phyloP scores from a whole-genome alignment of 2,113 vertebrate genomes.

The Hypomesus transpacificus region DNA sequence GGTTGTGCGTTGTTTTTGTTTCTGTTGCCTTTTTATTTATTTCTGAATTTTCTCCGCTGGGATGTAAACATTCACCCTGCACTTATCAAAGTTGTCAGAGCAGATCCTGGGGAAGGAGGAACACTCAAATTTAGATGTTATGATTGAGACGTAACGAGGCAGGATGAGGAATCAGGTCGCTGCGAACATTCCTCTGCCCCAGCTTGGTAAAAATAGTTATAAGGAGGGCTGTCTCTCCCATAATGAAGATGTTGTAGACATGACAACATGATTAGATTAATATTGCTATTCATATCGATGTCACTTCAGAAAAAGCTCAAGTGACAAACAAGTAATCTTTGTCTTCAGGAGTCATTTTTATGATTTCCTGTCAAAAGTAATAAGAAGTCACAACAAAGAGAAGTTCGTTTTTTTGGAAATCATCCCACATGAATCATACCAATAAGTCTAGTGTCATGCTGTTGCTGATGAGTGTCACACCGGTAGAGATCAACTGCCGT shows the following conservation, averaged over 20 bases:
- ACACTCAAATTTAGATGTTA: constrained; percentile 54
- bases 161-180: constrained; percentile 47
- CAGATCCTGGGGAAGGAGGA: constrained; percentile 56
- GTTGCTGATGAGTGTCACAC: too few species aligned
- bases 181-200: constrained; percentile 40
- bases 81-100: constrained; percentile 67
- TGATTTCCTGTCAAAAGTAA: not conserved
- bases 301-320: constrained; percentile 31
- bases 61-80: constrained; percentile 69
- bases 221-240: constrained; percentile 33
- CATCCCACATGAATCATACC: too few species aligned
- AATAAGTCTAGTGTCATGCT: too few species aligned
- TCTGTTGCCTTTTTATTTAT: constrained; percentile 43
- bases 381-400: too few species aligned
- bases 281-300: constrained; percentile 34
- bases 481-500: too few species aligned
- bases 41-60: constrained; percentile 57
- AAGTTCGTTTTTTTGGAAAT: too few species aligned
- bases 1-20: constrained; percentile 67
- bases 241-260: constrained; percentile 46
- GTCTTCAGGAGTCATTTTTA: not conserved
- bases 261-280: constrained; percentile 13
- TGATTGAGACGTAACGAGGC: constrained; percentile 14
- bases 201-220: constrained; percentile 53
- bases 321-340: constrained; percentile 32